Evolutionary conservation across 2,113 vertebrate species (phyloP), one percentile per base, ranked within the genome.

Genomic region (Ochotona princeps): DNA sequence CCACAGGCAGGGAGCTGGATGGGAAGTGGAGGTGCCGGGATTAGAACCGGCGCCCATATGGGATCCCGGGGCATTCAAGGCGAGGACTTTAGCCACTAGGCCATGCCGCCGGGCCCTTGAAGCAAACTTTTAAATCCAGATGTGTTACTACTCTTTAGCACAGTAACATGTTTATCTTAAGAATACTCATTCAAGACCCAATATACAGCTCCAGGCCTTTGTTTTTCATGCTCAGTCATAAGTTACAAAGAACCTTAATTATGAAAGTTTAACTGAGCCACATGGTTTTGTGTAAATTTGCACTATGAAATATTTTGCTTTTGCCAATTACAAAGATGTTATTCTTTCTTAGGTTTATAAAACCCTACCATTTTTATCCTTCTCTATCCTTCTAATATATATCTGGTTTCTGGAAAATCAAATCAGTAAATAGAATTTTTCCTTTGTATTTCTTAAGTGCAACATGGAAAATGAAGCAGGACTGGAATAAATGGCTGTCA

Each of bases 401-500:
- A 92, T 87, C 69, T 66, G 28, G 23, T 73, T 90, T 78, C 76
- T 83, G 81, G 69, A 1, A 83, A 44, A 90, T 18, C 83, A 75
- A 94, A 70, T 91, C 23, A 49, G 63, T 83, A 96, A 97, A 67
- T 85, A 75, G 83, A 89, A 93, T 94, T 83, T 93, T 97, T 97
- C 80, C 86, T 70, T 26, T 92, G 9, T 80, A 94, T 93, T 95
- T 97, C 94, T 73, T 85, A 0, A 69, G 76, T 20, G 20, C 76
- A 23, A 97, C 54, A 7, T 60, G 97, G 96, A 97, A 97, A 97
- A 96, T 91, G 91, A 97, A 96, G 79, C 32, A 87, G 86, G 96
- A 86, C 61, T 96, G 74, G 92, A 97, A 98, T 96, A 97, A 98
- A 98, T 96, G 92, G 80, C 88, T 97, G 97, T 97, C 97, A 98